Percentiles rank a stretch among this genome's conserved stretches.
Conservation (phyloP, 2,113 vertebrate genomes). For the Axis porcinus region DNA sequence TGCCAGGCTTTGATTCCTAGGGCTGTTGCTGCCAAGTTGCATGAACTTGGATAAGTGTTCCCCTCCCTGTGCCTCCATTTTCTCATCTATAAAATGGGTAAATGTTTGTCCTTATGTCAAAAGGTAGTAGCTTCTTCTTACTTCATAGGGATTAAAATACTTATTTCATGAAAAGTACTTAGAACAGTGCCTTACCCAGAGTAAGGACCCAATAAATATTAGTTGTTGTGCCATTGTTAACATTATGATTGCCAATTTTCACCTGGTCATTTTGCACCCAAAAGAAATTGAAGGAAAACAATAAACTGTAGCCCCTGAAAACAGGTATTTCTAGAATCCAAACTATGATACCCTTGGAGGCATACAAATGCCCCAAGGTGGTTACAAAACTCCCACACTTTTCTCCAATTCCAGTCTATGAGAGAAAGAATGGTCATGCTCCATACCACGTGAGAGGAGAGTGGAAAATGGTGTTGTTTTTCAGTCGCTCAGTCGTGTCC, state of each 20-base stretch:
- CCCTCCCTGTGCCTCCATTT: background rate
- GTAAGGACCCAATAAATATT: background rate
- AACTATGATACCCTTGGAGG: background rate
- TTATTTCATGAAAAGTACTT: background rate
- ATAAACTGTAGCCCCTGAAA: background rate
- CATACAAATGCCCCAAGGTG: background rate
- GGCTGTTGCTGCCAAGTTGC: background rate
- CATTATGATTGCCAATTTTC: background rate
- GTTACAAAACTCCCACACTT: background rate
- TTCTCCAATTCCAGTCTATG: background rate
- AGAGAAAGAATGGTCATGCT: background rate
- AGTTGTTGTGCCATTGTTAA: background rate
- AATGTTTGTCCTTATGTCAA: background rate
- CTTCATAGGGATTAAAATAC: background rate
- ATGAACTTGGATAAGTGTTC: background rate
- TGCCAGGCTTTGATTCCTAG: background rate
- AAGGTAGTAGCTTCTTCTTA: background rate
- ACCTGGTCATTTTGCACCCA: background rate
- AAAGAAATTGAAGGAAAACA: background rate
- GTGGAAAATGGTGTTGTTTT: background rate
- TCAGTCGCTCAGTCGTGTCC: background rate
- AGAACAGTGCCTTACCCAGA: background rate
- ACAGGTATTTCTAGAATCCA: background rate
- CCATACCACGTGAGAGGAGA: accelerated
- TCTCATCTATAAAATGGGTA: background rate